These are phyloP conservation scores for Phocides pigmalion DNA, from an alignment of 1,140 invertebrate species.

Conservation along the genomic window DNA sequence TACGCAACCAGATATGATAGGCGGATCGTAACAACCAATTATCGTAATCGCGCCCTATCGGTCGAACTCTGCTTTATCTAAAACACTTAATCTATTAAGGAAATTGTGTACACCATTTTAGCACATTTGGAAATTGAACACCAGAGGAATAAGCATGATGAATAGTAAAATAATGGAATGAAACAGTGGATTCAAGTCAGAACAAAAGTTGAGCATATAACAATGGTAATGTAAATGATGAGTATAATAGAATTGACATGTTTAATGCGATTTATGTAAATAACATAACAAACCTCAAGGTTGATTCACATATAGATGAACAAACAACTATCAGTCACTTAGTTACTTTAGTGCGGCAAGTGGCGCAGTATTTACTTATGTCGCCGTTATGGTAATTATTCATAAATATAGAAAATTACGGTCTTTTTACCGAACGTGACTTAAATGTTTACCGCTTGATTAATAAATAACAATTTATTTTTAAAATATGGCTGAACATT, in stretches of 20 bases:
- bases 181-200: too few species aligned
- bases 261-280: not conserved
- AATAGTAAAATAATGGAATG: too few species aligned
- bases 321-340: not conserved
- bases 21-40: constrained; percentile 24
- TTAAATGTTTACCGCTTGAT: too few species aligned
- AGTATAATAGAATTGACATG: not conserved
- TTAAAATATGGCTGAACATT: too few species aligned
- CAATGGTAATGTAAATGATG: not conserved
- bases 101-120: constrained; percentile 23
- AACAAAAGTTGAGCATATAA: too few species aligned
- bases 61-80: constrained; percentile 30
- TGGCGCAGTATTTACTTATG: constrained; percentile 11
- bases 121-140: constrained; percentile 8
- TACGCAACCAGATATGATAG: constrained; percentile 32
- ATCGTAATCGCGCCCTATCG: constrained; percentile 29
- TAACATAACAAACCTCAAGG: not conserved
- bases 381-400: constrained; percentile 35
- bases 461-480: too few species aligned
- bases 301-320: not conserved
- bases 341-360: not conserved
- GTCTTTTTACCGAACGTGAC: too few species aligned
- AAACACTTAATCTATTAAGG: constrained; percentile 29
- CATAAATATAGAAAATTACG: constrained; percentile 35
- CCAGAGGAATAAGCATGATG: not conserved